Conservation (phyloP, 2,888 invertebrate genomes). For the Tridacna gigas region DNA sequence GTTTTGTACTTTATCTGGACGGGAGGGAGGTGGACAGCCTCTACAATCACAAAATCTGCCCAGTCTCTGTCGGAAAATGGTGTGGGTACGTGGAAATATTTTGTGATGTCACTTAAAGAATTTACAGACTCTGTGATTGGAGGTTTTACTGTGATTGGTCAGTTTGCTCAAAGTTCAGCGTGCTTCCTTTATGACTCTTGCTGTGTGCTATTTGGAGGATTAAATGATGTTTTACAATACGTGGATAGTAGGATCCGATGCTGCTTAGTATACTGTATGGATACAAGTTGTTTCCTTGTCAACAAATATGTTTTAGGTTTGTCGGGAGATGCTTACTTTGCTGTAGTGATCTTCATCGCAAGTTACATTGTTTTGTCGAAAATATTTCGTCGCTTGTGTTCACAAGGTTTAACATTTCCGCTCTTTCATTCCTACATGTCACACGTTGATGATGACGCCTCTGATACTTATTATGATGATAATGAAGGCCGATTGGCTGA, state of each 20-base stretch:
- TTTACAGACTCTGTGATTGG: conserved; percentile 55
- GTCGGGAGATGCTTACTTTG: conserved; percentile 76
- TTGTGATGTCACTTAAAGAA: conserved; percentile 52
- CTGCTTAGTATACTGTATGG: conserved; percentile 24
- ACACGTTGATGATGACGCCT: conserved; percentile 31
- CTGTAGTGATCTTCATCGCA: conserved; percentile 64
- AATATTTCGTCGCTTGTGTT: conserved; percentile 56
- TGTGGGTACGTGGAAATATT: conserved; percentile 60
- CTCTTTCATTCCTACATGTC: conserved; percentile 28
- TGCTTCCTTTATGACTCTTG: conserved; percentile 38
- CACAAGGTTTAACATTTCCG: conserved; percentile 72
- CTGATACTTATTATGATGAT: conserved; percentile 39
- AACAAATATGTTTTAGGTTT: conserved; percentile 63
- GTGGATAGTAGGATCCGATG: conserved; percentile 46
- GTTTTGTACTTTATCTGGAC: conserved; percentile 61
- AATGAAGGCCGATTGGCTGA: conserved; percentile 51
- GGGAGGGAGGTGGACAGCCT: conserved; percentile 65
- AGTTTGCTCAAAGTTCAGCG: conserved; percentile 29
- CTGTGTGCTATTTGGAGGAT: conserved; percentile 30
- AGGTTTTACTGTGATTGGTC: conserved; percentile 58
- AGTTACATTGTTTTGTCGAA: conserved; percentile 60
- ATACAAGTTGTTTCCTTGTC: conserved; percentile 55
- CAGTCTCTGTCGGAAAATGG: conserved; percentile 56
- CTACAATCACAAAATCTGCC: conserved; percentile 56
- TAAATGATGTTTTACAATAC: conserved; percentile 51